Evolutionary conservation across 2,113 vertebrate genomes (phyloP).

Genomic region (Empidonax traillii): DNA sequence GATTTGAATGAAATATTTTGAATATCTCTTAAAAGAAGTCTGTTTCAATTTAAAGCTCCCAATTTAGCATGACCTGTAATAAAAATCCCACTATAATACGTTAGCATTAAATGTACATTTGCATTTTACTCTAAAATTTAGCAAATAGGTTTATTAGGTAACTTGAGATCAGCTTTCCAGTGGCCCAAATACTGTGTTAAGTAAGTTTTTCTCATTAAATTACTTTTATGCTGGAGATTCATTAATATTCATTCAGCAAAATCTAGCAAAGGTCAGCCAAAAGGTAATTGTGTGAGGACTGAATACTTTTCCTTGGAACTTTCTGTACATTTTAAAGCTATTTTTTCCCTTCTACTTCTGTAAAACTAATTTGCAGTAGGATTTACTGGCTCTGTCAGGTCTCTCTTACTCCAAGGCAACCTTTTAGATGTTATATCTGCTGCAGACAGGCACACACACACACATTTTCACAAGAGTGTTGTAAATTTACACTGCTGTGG

Average conservation of each 20-base stretch:
- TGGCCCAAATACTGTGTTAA: neutral
- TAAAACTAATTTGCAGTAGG: neutral
- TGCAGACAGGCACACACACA: neutral
- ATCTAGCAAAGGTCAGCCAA: slow-evolving; percentile 4
- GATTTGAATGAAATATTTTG: neutral
- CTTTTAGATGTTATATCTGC: neutral
- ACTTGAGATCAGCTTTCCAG: neutral
- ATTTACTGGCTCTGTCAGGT: neutral
- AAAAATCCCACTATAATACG: neutral
- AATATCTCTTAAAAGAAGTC: neutral
- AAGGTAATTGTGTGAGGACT: neutral
- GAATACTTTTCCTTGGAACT: neutral
- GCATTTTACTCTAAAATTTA: neutral
- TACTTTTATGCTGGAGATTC: neutral
- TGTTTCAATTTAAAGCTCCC: neutral
- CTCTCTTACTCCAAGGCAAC: neutral
- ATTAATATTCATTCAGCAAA: slow-evolving; percentile 23
- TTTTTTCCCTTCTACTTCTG: neutral
- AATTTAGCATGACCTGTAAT: neutral
- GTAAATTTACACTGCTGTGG: neutral
- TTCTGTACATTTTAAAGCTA: neutral
- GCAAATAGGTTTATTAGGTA: neutral
- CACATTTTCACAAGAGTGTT: neutral
- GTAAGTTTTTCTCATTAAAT: neutral
- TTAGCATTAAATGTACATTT: neutral